Evolutionary conservation across 2,888 invertebrate species (phyloP).

Genomic region (Pachydiplax longipennis): DNA sequence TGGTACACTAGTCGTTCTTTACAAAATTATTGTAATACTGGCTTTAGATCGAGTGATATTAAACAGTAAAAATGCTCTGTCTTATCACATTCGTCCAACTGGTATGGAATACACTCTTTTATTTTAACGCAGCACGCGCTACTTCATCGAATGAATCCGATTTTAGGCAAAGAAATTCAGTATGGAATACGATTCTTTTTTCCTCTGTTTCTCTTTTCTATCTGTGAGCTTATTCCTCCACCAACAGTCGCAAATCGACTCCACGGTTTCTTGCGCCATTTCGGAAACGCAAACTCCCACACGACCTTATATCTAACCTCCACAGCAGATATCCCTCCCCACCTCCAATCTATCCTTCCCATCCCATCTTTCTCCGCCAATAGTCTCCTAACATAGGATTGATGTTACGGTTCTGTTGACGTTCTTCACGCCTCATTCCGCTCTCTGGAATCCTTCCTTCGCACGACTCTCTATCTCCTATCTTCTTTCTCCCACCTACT

Average conservation of each 20-base stretch:
- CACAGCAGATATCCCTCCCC: constrained; percentile 14
- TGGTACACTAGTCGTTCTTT: too few species aligned
- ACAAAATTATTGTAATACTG: too few species aligned
- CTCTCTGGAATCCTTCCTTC: constrained; percentile 5
- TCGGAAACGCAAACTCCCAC: neutral
- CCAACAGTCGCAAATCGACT: neutral
- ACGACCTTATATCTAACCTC: neutral
- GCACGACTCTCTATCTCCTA: neutral
- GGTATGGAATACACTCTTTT: too few species aligned
- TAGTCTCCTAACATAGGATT: constrained; percentile 35
- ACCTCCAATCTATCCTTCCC: constrained; percentile 40
- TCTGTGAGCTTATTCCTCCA: neutral
- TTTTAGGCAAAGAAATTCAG: neutral
- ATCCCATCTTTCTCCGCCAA: constrained; percentile 38
- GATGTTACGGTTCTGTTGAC: constrained; percentile 42
- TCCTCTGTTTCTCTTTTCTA: neutral
- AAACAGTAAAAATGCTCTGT: too few species aligned
- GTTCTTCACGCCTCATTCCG: constrained; percentile 43
- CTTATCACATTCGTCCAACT: too few species aligned
- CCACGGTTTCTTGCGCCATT: neutral
- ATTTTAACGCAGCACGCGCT: too few species aligned
- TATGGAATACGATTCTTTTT: neutral
- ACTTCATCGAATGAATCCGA: too few species aligned
- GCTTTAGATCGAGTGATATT: too few species aligned
- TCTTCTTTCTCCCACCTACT: neutral